Evolutionary conservation across 23 tunicate species (phyloP), one percentile per base, ranked within the genome.

Genomic region (Ciona savignyi): DNA sequence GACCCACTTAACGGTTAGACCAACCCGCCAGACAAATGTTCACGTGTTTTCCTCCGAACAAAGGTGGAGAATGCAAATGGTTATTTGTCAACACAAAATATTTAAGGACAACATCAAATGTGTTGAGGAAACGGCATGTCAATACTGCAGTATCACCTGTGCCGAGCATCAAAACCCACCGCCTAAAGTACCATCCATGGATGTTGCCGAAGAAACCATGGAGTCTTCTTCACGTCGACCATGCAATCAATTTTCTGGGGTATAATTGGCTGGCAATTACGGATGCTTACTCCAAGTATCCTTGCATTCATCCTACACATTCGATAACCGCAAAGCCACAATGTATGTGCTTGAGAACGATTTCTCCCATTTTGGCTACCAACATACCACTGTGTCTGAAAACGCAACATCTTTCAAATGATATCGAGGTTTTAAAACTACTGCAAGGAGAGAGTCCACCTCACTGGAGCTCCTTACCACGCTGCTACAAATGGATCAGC

Each of bases 211-310:
- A 25, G 30, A 48, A 73, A 20, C 70, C 77, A 27, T 68, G 73
- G 73, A 29, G 29, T 4, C 27, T 33, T 4, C 29, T 68, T 24
- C 73, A 68, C 29, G 29, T 30, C 3, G 73, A 73, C 66, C 63
- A 73, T 49, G 77, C 77, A 9, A 26, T 35, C 30, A 49, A 15
- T 2, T 2, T 49, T 24, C 51, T 73, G 66, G 63, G 63, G 3
- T 27, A 56, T 24, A 73, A 49, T 26, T 73, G 23, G 3, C 64
- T 73, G 4, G 65, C 56, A 29, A 15, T 73, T 15, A 31, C 56
- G 1, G 77, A 73, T 48, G 77, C 77, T 4, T 51, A 73, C 26
- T 73, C 77, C 11, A 73, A 73, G 30, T 73, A 26, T 1, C 26
- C 77, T 26, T 67, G 71, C 27, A 67, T 67, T 67, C 33, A 67